Conservation (phyloP, 1,140 invertebrate species). For the Drosophila bipectinata region DNA sequence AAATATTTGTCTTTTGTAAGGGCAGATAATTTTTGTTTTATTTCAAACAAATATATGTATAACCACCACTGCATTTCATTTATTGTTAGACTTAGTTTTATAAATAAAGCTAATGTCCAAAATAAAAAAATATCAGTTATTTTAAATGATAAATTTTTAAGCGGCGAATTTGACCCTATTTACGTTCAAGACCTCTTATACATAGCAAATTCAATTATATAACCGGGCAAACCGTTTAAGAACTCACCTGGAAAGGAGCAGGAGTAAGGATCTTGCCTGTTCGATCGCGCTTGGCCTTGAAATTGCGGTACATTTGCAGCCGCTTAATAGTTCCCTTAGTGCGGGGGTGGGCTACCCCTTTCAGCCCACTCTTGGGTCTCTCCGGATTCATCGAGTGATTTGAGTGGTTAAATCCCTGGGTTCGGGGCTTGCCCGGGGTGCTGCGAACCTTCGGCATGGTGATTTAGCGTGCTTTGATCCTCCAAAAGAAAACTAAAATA, state of each 20-base stretch:
- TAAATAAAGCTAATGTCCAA: no score
- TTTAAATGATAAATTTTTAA: no score
- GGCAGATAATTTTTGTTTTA: no score
- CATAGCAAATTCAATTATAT: no score
- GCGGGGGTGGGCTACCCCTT: constrained; percentile 93
- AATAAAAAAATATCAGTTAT: no score
- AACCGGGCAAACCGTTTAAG: no score
- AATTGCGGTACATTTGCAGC: constrained; percentile 98
- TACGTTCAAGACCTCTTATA: no score
- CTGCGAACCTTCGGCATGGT: constrained; percentile 90
- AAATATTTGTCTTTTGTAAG: no score
- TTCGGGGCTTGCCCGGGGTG: constrained; percentile 88
- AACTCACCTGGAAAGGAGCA: constrained; percentile 91
- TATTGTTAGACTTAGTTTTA: no score
- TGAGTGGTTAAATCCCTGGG: constrained; percentile 91
- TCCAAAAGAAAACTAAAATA: constrained; percentile 13
- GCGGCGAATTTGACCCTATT: not conserved
- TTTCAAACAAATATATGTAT: no score
- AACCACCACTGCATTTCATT: no score
- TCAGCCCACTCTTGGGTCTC: constrained; percentile 89
- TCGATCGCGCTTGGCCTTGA: constrained; percentile 96
- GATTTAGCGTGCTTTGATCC: not conserved
- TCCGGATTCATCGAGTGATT: constrained; percentile 96
- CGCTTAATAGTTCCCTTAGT: constrained; percentile 97
- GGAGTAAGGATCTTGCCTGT: constrained; percentile 96